Base-by-base conservation (phyloP, 1,140 invertebrate species). In the Diploscapter pachys region DNA sequence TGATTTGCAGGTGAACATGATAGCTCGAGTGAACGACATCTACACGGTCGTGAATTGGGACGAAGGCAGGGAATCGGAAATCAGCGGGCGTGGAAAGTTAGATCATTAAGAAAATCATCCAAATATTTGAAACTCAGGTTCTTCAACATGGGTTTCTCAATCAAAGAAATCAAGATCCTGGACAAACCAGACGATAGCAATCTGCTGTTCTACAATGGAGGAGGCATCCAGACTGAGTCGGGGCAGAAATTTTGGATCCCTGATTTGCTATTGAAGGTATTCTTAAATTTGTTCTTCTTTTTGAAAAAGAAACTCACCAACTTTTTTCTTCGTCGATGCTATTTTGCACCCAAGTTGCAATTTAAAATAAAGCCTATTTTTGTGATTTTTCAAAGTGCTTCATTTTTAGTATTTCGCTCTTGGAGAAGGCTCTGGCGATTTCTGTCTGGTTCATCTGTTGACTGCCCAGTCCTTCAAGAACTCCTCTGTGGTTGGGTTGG, bases 21-120 rank as follows among this genome's bases (percentile, higher is more conserved):
- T 78, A 53, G 76, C 65, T 4, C 56, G 70, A 70, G 76, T 78
- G 5, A 78, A 78, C 51, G 72, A 69, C 11, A 74, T 78, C 53
- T 75, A 66, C 13, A 56, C 49, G 3, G 57, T 52, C 5, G 63
- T 71, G 49, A 71, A 78, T 51, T 78, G 72, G 72, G 76, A 71
- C 48, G 57, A 3, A 50, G 76, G 67, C 9, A 68, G 59, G 31
- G 66, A 75, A 11, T 72, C 67, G 2, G 53, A 52, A 0, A 63
- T 74, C 3, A 51, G 50, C 9, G 64, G 55, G 4, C 64, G 75
- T 13, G 75, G 69, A 51, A 31, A n/a, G 57, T 66, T 70, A n/a
- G 71, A 65, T 72, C n/a, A n/a, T n/a, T n/a, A n/a, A n/a, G n/a
- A n/a, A n/a, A 31, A 31, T 5, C 51, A n/a, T 53, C n/a, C n/a